phyloP scores from a whole-genome alignment of 2,113 vertebrate species.

The Pogonocichla stellata region DNA sequence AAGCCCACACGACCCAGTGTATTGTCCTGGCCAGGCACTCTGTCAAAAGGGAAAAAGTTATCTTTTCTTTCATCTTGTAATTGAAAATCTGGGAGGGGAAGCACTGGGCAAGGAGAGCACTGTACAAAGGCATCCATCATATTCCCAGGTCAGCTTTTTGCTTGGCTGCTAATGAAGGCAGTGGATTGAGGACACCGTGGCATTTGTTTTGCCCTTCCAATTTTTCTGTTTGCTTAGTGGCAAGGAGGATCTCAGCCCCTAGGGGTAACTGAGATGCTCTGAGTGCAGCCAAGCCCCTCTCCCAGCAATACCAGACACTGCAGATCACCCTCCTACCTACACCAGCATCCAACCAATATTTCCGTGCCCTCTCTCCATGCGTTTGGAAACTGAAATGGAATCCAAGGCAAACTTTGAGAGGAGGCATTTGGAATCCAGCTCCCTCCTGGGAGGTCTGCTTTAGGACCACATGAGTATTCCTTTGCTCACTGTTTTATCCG shows the following conservation, averaged over 20 bases:
- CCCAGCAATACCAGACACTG: not conserved
- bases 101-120: not conserved
- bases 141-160: not conserved
- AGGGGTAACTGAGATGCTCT: not conserved
- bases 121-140: not conserved
- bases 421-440: slow-evolving; percentile 43
- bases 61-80: slow-evolving; percentile 28
- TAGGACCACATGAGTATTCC: slow-evolving; percentile 39
- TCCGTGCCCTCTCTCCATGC: slow-evolving; percentile 24
- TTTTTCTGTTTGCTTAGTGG: not conserved
- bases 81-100: slow-evolving; percentile 16
- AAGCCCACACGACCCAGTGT: not conserved
- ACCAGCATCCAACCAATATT: not conserved
- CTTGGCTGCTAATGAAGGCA: not conserved
- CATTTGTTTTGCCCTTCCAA: not conserved
- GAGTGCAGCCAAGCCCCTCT: not conserved
- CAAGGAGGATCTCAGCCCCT: not conserved
- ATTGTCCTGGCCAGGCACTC: not conserved
- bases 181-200: not conserved
- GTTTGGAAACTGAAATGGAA: slow-evolving; percentile 59
- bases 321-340: not conserved
- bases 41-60: not conserved
- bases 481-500: slow-evolving; percentile 36
- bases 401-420: slow-evolving; percentile 15
- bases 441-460: slow-evolving; percentile 43